These are phyloP conservation scores for Peromyscus polionotus DNA, from an alignment of 2,113 vertebrate species.

Conservation along the genomic window DNA sequence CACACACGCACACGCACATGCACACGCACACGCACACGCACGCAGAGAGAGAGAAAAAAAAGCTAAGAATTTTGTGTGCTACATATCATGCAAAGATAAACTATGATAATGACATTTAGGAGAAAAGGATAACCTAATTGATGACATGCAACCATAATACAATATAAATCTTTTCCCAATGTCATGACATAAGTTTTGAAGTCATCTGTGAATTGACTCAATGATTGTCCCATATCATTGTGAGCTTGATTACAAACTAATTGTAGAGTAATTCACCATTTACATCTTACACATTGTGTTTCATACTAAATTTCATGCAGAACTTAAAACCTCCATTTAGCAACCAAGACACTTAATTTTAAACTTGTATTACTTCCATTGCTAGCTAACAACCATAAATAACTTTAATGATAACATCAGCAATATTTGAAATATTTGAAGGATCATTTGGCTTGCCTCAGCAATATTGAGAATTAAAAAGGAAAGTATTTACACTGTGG, in stretches of 20 bases:
- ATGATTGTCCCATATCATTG: constrained; percentile 10
- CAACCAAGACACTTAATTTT: constrained; percentile 57
- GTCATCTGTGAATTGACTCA: not conserved
- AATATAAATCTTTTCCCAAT: constrained; percentile 38
- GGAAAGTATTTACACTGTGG: constrained; percentile 39
- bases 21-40: not conserved
- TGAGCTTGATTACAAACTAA: constrained; percentile 53
- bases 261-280: constrained; percentile 27
- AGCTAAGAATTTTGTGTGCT: not conserved
- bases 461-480: constrained; percentile 47
- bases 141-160: not conserved
- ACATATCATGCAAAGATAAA: constrained; percentile 53
- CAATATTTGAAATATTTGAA: constrained; percentile 53
- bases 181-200: constrained; percentile 33
- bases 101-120: constrained; percentile 45
- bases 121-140: constrained; percentile 28
- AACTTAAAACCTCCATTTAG: constrained; percentile 50
- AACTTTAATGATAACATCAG: constrained; percentile 55
- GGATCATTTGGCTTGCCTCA: constrained; percentile 45
- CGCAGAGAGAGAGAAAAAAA: too few relatives aligned
- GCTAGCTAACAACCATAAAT: constrained; percentile 27
- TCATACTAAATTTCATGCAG: constrained; percentile 22
- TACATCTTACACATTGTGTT: not conserved
- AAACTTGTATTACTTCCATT: constrained; percentile 35
- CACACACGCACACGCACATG: too few relatives aligned